A percentile compares a stretch with the other conserved stretches of the same genome.
Conservation (phyloP, 2,797 vertebrate species). For the Coregonus ussuriensis region DNA sequence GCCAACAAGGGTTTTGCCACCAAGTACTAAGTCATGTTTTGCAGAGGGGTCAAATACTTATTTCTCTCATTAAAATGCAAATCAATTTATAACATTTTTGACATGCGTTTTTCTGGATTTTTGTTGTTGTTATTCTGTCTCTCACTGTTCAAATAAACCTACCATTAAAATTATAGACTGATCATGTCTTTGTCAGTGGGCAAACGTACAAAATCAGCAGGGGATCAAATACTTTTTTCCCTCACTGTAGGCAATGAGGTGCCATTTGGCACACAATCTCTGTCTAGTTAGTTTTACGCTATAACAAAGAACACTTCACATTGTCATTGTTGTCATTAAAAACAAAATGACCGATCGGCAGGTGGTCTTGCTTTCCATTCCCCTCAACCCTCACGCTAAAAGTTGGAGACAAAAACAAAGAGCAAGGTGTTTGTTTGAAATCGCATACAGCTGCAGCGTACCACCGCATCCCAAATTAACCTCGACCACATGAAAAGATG, state of each 20-base stretch:
- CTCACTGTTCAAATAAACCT: too few species aligned
- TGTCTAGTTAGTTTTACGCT: not conserved
- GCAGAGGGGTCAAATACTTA: too few species aligned
- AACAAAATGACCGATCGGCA: not conserved
- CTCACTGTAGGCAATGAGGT: not conserved
- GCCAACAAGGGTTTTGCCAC: too few species aligned
- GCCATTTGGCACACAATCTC: not conserved
- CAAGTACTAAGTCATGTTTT: too few species aligned
- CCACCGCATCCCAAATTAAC: slow-evolving; percentile 71
- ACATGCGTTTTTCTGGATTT: too few species aligned
- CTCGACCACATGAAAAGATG: slow-evolving; percentile 73
- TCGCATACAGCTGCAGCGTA: slow-evolving; percentile 67
- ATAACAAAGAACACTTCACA: not conserved
- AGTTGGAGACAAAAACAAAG: slow-evolving; percentile 58
- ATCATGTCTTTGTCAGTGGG: too few species aligned
- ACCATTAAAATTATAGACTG: too few species aligned
- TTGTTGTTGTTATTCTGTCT: too few species aligned
- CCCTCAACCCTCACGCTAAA: not conserved
- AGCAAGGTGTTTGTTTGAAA: slow-evolving; percentile 62
- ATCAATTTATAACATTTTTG: too few species aligned
- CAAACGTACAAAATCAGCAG: too few species aligned
- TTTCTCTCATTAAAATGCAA: too few species aligned
- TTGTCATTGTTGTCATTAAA: not conserved
- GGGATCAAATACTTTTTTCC: too few species aligned
- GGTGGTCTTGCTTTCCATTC: not conserved